phyloP scores from a whole-genome alignment of 2,797 vertebrate genomes.

The Pseudotriccus pelzelni region DNA sequence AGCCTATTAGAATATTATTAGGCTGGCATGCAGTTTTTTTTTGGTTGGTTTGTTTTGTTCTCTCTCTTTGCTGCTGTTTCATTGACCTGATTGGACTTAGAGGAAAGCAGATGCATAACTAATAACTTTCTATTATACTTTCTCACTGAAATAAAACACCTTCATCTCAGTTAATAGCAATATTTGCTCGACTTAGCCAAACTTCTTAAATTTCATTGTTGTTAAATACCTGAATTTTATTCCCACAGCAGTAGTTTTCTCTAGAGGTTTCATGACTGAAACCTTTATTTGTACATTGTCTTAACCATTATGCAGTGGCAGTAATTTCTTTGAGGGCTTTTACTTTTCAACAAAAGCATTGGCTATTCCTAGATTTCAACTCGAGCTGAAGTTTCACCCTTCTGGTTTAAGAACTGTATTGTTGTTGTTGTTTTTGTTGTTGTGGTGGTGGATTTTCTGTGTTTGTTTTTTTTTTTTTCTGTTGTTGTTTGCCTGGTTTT shows the following conservation, averaged over 20 bases:
- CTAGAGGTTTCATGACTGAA: background rate
- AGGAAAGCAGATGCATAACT: background rate
- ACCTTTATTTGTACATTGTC: background rate
- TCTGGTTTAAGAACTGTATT: background rate
- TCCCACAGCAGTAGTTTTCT: background rate
- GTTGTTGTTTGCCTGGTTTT: background rate
- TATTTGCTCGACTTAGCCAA: background rate
- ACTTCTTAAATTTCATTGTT: background rate
- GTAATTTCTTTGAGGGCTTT: background rate
- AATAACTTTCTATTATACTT: background rate
- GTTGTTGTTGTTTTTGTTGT: background rate
- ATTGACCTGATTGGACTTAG: fast-evolving
- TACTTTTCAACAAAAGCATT: background rate
- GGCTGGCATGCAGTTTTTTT: background rate
- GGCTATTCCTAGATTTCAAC: background rate
- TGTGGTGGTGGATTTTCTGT: background rate
- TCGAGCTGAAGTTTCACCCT: background rate
- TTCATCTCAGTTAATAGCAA: background rate
- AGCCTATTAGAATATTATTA: background rate
- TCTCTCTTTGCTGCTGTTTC: background rate
- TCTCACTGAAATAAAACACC: background rate
- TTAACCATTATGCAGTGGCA: background rate
- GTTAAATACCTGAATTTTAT: background rate
- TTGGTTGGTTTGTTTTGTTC: background rate
- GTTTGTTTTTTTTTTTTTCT: too few species aligned